Base-by-base conservation (phyloP, 2,797 vertebrate species). In the Hydrocynus forskahlii region DNA sequence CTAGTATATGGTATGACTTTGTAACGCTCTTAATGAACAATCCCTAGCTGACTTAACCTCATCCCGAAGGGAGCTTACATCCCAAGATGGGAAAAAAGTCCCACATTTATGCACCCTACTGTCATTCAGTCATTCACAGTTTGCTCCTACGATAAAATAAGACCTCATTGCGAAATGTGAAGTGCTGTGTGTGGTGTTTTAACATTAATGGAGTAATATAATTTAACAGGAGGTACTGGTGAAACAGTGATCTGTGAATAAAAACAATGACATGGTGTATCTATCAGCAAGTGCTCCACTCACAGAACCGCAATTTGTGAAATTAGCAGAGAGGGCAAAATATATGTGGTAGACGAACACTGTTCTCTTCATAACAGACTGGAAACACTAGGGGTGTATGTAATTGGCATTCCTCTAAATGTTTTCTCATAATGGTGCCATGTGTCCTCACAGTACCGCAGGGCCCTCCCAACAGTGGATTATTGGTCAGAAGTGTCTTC, bases 311-410 rank as follows among this genome's bases (percentile, higher is more conserved):
- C 35, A 54, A 78, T 78, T 71, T 55, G 14, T 64, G 23, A 45
- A 78, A 73, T 82, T 48, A 82, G 70, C 75, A 70, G n/a, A 50
- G 78, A 64, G 52, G 38, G 19, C 38, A 60, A 71, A 70, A 72
- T 35, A 64, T 71, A 66, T 81, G 63, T 76, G 21, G 12, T 68
- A 74, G n/a, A 6, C 35, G 29, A 45, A 23, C 40, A 60, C 57
- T 72, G 40, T 69, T 69, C 52, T 76, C 64, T 14, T 62, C 74
- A 54, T 63, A 75, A 74, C 79, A 81, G 75, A 66, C 75, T 71
- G 78, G 59, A 60, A 83, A 78, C 78, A 78, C 72, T 52, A 80
- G 76, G 71, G 79, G 66, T 70, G 78, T 78, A 54, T 78, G 75
- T 75, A 79, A 69, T 81, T 78, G 60, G 67, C 63, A 45, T 83